Conservation (phyloP, 2,797 vertebrate genomes). For the Hydrolagus colliei region DNA sequence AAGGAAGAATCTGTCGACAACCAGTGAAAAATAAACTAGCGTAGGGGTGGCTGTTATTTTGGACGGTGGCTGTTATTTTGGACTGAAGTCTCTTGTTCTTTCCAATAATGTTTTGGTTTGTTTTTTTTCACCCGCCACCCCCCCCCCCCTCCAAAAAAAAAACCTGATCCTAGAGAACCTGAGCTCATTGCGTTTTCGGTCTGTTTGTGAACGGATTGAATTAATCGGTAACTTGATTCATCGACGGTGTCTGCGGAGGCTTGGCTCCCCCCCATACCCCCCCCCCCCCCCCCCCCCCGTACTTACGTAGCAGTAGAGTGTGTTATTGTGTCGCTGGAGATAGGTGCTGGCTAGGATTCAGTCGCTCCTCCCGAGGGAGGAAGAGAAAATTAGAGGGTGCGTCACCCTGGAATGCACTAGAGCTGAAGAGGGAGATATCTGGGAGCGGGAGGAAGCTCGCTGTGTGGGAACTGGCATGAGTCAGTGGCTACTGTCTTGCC, state of each 20-base stretch:
- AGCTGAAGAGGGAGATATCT: neutral
- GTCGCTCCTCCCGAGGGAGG: neutral
- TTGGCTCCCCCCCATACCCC: neutral
- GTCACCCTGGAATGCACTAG: neutral
- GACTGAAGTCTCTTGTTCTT: too few species aligned
- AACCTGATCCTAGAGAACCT: too few species aligned
- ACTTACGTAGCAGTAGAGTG: neutral
- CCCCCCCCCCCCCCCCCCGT: too few species aligned
- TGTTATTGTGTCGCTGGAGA: neutral
- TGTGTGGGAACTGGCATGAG: constrained; percentile 9
- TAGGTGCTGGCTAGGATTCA: neutral
- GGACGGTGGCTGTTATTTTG: too few species aligned
- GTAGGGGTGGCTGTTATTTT: too few species aligned
- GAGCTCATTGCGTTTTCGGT: too few species aligned
- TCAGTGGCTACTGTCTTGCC: constrained; percentile 9
- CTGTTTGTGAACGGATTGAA: too few species aligned
- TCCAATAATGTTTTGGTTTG: too few species aligned
- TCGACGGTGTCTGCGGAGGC: neutral
- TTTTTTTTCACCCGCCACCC: too few species aligned
- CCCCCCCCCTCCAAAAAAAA: too few species aligned
- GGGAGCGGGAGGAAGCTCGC: neutral
- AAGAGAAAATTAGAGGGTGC: neutral
- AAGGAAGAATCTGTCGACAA: neutral
- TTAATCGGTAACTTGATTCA: neutral
- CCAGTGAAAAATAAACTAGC: too few species aligned